phyloP scores from a whole-genome alignment of 2,113 vertebrate genomes.

The Callorhinus ursinus region DNA sequence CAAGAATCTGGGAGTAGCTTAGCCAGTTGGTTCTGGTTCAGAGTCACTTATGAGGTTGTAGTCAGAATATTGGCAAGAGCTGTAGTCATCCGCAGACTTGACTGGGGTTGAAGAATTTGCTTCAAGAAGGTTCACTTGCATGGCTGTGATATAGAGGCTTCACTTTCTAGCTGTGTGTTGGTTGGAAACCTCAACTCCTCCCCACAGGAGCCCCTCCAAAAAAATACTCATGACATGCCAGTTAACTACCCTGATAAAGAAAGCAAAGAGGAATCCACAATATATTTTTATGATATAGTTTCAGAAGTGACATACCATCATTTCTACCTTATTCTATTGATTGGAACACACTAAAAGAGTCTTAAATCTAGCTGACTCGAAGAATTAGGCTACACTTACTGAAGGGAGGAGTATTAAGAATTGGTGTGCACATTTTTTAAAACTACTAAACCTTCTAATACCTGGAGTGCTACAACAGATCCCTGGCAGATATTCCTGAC shows the following conservation, averaged over 20 bases:
- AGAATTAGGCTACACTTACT: neutral
- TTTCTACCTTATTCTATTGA: neutral
- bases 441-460: neutral
- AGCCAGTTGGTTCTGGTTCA: neutral
- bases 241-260: neutral
- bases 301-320: neutral
- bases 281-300: neutral
- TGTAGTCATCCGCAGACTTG: neutral
- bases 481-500: neutral
- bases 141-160: neutral
- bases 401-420: neutral
- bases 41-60: neutral
- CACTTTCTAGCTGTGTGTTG: neutral
- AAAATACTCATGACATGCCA: accelerated
- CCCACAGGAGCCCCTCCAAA: neutral
- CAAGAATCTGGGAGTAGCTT: neutral
- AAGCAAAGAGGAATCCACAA: neutral
- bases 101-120: neutral
- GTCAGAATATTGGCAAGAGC: neutral
- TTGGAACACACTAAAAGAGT: neutral
- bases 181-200: neutral
- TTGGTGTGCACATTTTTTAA: neutral
- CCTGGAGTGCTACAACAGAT: neutral
- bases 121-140: neutral
- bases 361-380: neutral